Evolutionary conservation across 2,113 vertebrate genomes (phyloP).

Genomic region (Ploceus nigricollis): DNA sequence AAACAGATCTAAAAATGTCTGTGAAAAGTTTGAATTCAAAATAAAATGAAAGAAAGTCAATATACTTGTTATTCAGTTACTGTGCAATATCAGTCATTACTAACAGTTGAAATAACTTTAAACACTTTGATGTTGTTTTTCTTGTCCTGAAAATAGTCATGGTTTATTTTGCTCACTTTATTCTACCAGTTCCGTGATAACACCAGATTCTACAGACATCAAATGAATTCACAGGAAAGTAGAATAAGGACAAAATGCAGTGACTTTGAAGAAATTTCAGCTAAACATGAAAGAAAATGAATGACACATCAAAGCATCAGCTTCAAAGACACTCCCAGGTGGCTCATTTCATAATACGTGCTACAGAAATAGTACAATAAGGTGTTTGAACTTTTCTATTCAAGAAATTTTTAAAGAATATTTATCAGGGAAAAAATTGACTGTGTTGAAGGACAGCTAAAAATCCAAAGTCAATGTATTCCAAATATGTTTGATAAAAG

Average conservation of each 20-base stretch:
- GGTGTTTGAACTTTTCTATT: background rate
- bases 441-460: background rate
- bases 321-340: constrained; percentile 27
- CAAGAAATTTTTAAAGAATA: background rate
- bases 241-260: background rate
- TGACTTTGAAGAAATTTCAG: background rate
- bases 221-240: background rate
- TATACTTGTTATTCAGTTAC: background rate
- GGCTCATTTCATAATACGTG: background rate
- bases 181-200: background rate
- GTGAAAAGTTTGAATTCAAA: background rate
- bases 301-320: constrained; percentile 24
- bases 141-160: background rate
- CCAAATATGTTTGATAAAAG: background rate
- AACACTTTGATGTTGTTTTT: background rate
- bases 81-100: background rate
- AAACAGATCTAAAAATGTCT: background rate
- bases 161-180: background rate
- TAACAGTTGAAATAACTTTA: background rate
- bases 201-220: background rate
- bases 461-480: background rate
- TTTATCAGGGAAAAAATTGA: background rate
- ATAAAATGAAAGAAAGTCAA: background rate
- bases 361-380: background rate
- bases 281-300: constrained; percentile 6